Percentiles rank a stretch among this genome's conserved stretches.
Conservation (phyloP, 1,140 invertebrate species). For the Diuraphis noxia region DNA sequence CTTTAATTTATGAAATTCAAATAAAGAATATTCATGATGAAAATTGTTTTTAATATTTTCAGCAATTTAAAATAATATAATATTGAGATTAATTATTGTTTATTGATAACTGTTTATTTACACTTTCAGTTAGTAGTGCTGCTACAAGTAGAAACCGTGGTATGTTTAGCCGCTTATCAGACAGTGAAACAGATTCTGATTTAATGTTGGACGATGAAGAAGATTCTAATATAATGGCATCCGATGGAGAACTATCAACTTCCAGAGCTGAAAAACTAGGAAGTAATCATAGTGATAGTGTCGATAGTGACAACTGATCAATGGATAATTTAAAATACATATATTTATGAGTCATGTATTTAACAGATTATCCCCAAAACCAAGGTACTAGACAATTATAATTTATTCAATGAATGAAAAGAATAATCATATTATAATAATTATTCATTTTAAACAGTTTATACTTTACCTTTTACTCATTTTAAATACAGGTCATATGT, state of each 20-base stretch:
- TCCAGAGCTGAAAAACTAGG: constrained; percentile 41
- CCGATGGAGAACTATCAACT: constrained; percentile 46
- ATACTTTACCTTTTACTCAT: too few species aligned
- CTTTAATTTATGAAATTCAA: neutral
- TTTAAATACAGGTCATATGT: too few species aligned
- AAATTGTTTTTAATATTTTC: neutral
- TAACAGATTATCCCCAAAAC: too few species aligned
- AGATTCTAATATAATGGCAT: constrained; percentile 47
- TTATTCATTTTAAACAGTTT: too few species aligned
- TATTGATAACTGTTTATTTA: neutral
- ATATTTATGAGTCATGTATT: too few species aligned
- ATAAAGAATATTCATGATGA: neutral
- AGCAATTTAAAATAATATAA: neutral
- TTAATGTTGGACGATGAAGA: constrained; percentile 49
- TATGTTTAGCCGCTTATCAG: constrained; percentile 38
- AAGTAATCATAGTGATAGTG: constrained; percentile 47
- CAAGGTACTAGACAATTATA: too few species aligned
- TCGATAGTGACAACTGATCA: neutral
- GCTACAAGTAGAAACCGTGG: constrained; percentile 42
- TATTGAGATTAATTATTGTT: neutral
- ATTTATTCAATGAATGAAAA: too few species aligned
- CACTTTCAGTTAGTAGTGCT: constrained; percentile 27
- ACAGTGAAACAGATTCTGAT: constrained; percentile 48
- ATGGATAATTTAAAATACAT: neutral
- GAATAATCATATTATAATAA: too few species aligned